Base-by-base conservation (phyloP, 1,140 invertebrate species). In the Pomacea maculata region DNA sequence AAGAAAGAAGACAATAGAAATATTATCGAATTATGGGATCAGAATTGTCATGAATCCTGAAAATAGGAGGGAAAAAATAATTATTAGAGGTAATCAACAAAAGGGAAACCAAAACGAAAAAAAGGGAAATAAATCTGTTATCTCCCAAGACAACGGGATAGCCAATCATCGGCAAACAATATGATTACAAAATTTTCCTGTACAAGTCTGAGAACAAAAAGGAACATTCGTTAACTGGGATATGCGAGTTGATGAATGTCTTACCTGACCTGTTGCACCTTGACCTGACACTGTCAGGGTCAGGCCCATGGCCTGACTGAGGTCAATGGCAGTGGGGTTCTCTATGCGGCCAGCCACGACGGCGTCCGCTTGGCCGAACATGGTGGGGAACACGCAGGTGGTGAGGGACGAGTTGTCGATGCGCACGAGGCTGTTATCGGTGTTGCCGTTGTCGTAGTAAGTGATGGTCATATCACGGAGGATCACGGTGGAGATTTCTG, bases 401-500 rank as follows among this genome's bases (percentile, higher is more conserved):
- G 89, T 88, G 15, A 87, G 63, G 15, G 85, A 84, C 21, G 63
- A 76, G 45, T 86, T 81, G 45, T 88, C 83, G 84, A 88, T 82
- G 29, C 76, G 55, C 17, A 84, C 82, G 15, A 83, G 79, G 84
- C 86, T 82, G 86, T 95, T 95, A 63, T 92, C 65, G 17, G 14
- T 45, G 14, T 77, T 1, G 65, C 67, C 65, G 54, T n/a, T 57
- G 77, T 68, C 67, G 67, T 71, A 83, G 94, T 94, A 95, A 61
- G 92, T 91, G 86, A 95, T 94, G 5, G 92, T 93, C 29, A 95
- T 93, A 83, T 95, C 92, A 0, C 93, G 90, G 19, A 95, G 89
- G 5, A 95, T 86, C 2, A 95, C 94, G 0, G 94, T 94, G 7
- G 95, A 93, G 70, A 95, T 94, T 90, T 95, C 93, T 67, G 93